A percentile compares a stretch with the other conserved stretches of the same genome.
Evolutionary conservation across 2,888 invertebrate species (phyloP).

Genomic region (Crepidodera aurea): DNA sequence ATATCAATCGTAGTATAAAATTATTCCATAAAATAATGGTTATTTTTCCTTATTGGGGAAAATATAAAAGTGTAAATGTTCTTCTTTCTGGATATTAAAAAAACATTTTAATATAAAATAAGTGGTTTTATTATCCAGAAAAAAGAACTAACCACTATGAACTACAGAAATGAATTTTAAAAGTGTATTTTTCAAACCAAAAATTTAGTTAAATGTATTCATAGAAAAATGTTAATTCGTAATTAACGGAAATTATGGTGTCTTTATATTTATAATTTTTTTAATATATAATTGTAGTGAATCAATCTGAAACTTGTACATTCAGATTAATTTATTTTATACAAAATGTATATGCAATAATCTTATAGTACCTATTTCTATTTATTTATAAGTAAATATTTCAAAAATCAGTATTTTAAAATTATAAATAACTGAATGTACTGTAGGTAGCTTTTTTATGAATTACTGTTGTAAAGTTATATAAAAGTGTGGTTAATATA

Average conservation of each 20-base stretch:
- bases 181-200: conserved; percentile 14
- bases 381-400: not conserved
- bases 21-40: not conserved
- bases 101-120: no score
- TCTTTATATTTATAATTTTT: not conserved
- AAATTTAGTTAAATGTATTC: conserved; percentile 5
- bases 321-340: not conserved
- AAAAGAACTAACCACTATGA: no score
- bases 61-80: no score
- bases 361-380: not conserved
- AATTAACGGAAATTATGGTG: not conserved
- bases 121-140: no score
- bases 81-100: no score
- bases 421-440: conserved; percentile 29
- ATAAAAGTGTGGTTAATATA: conserved; percentile 44
- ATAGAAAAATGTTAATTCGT: not conserved
- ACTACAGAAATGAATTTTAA: no score
- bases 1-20: not conserved
- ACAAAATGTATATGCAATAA: not conserved
- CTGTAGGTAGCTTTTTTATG: conserved; percentile 48
- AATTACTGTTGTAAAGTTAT: conserved; percentile 41
- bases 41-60: not conserved
- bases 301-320: not conserved
- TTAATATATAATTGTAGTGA: not conserved
- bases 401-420: conserved; percentile 42